A percentile compares a stretch with the other conserved stretches of the same genome.
phyloP scores from a whole-genome alignment of 2,888 invertebrate species.

The Lymantria monacha region DNA sequence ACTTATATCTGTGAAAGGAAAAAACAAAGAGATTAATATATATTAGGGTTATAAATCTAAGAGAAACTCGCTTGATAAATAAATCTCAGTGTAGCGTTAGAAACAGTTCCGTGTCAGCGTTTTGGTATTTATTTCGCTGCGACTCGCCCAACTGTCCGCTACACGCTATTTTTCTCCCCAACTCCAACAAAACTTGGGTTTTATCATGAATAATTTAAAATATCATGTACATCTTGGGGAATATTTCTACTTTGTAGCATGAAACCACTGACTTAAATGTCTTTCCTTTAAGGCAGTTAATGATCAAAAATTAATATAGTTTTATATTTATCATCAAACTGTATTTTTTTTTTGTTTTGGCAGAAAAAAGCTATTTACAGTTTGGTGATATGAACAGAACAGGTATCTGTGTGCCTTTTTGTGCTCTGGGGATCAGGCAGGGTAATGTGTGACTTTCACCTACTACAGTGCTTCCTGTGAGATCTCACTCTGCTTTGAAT shows the following conservation, averaged over 20 bases:
- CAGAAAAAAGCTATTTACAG: too few species aligned
- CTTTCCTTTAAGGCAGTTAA: not conserved
- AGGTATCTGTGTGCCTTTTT: too few species aligned
- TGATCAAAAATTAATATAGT: too few species aligned
- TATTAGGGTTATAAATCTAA: slow-evolving; percentile 50
- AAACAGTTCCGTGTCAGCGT: slow-evolving; percentile 52
- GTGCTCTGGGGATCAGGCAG: too few species aligned
- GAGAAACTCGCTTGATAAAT: slow-evolving; percentile 51
- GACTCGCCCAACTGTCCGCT: slow-evolving; percentile 39
- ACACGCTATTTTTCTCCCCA: slow-evolving; percentile 53
- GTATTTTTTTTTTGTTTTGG: too few species aligned
- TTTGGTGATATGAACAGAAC: too few species aligned
- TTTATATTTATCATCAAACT: too few species aligned
- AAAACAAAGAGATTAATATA: slow-evolving; percentile 52
- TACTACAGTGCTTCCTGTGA: too few species aligned
- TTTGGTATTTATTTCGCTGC: slow-evolving; percentile 54
- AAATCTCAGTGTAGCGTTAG: slow-evolving; percentile 51
- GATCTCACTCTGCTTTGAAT: too few species aligned
- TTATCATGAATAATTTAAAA: slow-evolving; percentile 75
- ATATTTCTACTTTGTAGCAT: slow-evolving; percentile 34
- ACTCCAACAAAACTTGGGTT: slow-evolving; percentile 61
- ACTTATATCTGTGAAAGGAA: slow-evolving; percentile 28
- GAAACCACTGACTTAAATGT: not conserved
- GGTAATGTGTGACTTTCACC: too few species aligned
- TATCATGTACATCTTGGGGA: slow-evolving; percentile 54